These are phyloP conservation scores for Eupleurogrammus muticus DNA, from an alignment of 2,797 vertebrate species.

Conservation along the genomic window DNA sequence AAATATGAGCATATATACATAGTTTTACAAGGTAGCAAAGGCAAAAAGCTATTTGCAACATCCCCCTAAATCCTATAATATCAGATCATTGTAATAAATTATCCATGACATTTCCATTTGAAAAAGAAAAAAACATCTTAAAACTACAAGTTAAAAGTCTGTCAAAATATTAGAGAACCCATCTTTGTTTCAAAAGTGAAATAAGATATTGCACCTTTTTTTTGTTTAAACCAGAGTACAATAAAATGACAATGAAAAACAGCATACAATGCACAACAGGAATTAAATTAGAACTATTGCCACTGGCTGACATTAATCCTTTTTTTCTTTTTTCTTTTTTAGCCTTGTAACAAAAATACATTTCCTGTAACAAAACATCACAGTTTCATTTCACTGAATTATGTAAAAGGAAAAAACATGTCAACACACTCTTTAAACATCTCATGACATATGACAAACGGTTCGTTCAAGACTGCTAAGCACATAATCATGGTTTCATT, in stretches of 20 bases:
- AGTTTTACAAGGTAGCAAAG: constrained; percentile 89
- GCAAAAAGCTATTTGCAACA: constrained; percentile 86
- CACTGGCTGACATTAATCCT: constrained; percentile 78
- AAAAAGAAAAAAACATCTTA: constrained; percentile 78
- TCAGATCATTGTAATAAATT: constrained; percentile 87
- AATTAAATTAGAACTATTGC: constrained; percentile 87
- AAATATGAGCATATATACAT: constrained; percentile 89
- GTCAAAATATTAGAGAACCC: constrained; percentile 87
- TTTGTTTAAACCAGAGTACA: constrained; percentile 86
- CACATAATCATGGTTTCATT: constrained; percentile 88
- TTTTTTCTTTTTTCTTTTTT: constrained; percentile 66
- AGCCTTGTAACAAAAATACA: constrained; percentile 86
- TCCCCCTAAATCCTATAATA: constrained; percentile 79
- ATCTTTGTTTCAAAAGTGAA: constrained; percentile 90
- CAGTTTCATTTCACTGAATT: constrained; percentile 89
- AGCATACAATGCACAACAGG: constrained; percentile 86
- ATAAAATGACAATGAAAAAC: constrained; percentile 89
- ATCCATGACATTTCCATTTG: constrained; percentile 85
- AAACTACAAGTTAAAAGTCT: constrained; percentile 87
- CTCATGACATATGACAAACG: constrained; percentile 76
- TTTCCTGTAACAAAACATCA: constrained; percentile 90
- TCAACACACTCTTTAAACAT: constrained; percentile 86
- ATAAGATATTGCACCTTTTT: constrained; percentile 91
- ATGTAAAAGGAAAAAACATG: constrained; percentile 83
- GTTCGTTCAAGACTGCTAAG: constrained; percentile 97